Base-by-base conservation (phyloP, 92 coral and sea anemone genomes). In the Epizoanthus stellaris region DNA sequence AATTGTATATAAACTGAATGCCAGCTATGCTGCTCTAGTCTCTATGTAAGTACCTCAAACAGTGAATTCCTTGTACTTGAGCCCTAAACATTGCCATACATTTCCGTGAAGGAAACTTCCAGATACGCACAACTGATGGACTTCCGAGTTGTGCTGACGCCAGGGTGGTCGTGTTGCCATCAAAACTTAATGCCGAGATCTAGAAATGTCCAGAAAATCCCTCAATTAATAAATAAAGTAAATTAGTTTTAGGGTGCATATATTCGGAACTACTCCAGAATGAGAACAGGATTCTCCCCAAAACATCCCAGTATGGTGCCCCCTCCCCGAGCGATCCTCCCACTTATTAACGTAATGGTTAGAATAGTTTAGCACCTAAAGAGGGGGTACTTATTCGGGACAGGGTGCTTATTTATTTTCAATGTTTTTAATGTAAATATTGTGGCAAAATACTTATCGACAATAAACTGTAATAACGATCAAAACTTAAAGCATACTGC, bases 141-240 rank as follows among this genome's bases (percentile, higher is more conserved):
- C 88, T 88, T 3, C 99, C 99, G 20, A 86, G 81, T 80, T 96
- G 99, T 6, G 98, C 99, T 20, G 99, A 96, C n/a, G 98, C 98
- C 52, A 96, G 85, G 81, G 91, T 82, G 54, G 82, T 82, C 39
- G 96, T 86, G 42, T 85, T 91, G 47, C 99, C 99, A 91, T 94
- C 98, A 87, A 94, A 95, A 4, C 96, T 91, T 45, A 96, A 85
- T 20, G 99, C 96, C 25, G 98, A 92, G 43, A 96, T 95, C 99
- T 96, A 36, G 34, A 79, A 56, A 82, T 45, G 7, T 34, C 23
- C 64, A 10, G 20, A 14, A 54, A 67, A 15, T 25, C 67, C 17
- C 7, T 5, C 56, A 42, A 17, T 23, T 21, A 21, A 47, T 3
- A 73, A 73, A 71, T 52, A 6, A 36, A 17, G 57, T 23, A 47